Percentiles rank a stretch among this genome's conserved stretches.
These are phyloP conservation scores for Heliconius aoede DNA, from an alignment of 2,888 invertebrate species.

Conservation along the genomic window DNA sequence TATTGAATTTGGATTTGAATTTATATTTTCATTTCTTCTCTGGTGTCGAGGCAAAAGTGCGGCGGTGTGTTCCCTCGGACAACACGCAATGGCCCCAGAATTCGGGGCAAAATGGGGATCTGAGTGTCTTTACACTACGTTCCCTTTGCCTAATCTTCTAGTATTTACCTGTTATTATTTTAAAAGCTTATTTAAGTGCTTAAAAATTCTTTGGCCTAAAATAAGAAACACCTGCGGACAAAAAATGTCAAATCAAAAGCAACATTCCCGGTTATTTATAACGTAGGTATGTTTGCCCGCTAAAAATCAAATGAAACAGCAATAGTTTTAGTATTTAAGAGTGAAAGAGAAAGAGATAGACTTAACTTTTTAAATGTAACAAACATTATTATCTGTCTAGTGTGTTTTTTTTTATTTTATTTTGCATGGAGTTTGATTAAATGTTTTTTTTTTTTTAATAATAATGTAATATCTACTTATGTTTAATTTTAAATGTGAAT, in stretches of 20 bases:
- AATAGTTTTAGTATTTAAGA: neutral
- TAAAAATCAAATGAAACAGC: constrained; percentile 5
- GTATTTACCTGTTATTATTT: neutral
- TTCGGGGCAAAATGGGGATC: too few relatives aligned
- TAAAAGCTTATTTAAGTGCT: neutral
- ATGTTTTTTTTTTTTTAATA: neutral
- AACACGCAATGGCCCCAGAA: too few relatives aligned
- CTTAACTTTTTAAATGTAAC: neutral
- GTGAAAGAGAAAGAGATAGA: neutral
- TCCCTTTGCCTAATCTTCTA: too few relatives aligned
- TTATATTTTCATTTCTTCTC: too few relatives aligned
- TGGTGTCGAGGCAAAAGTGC: too few relatives aligned
- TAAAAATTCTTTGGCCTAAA: neutral
- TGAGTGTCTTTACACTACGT: too few relatives aligned
- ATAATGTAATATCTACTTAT: neutral
- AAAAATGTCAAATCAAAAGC: constrained; percentile 13
- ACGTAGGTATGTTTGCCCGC: neutral
- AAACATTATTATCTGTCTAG: neutral
- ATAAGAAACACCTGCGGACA: constrained; percentile 5
- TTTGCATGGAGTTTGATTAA: too few relatives aligned
- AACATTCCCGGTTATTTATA: neutral
- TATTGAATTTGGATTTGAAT: too few relatives aligned
- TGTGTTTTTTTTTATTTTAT: neutral
- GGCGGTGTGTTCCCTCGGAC: too few relatives aligned
- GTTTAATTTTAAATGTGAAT: neutral